phyloP scores from a whole-genome alignment of 2,797 vertebrate species.

The Cirrhinus mrigala region DNA sequence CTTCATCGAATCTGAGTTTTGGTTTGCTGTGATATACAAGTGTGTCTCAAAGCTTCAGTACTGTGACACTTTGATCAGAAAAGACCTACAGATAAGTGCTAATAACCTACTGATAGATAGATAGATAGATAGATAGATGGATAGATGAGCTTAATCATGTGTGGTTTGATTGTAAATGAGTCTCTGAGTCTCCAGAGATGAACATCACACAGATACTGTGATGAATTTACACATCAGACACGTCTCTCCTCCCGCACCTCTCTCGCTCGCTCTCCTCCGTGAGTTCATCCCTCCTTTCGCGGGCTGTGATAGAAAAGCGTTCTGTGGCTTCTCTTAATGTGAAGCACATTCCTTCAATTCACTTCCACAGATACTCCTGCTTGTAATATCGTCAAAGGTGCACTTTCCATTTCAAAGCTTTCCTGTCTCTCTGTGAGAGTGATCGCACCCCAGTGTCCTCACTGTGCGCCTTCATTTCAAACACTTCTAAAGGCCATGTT shows the following conservation, averaged over 20 bases:
- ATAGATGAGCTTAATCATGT: conserved; percentile 45
- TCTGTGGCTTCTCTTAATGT: conserved; percentile 18
- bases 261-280: conserved; percentile 6
- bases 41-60: background rate
- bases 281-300: conserved; percentile 21
- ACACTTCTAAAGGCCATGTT: conserved; percentile 47
- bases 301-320: background rate
- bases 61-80: background rate
- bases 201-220: conserved; percentile 61
- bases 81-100: background rate
- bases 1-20: conserved; percentile 60
- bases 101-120: background rate
- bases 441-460: background rate
- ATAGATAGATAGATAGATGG: background rate
- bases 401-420: conserved; percentile 24
- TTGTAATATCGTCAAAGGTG: conserved; percentile 25
- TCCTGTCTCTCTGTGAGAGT: background rate
- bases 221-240: conserved; percentile 54
- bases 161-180: conserved; percentile 63
- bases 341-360: conserved; percentile 35
- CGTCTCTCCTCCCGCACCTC: conserved; percentile 7
- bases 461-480: conserved; percentile 38
- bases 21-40: conserved; percentile 15
- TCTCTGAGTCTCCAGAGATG: conserved; percentile 69
- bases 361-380: conserved; percentile 23